Evolutionary conservation across 1,140 invertebrate species (phyloP), one percentile per base, ranked within the genome.

Genomic region (Leptestheria dahalacensis): DNA sequence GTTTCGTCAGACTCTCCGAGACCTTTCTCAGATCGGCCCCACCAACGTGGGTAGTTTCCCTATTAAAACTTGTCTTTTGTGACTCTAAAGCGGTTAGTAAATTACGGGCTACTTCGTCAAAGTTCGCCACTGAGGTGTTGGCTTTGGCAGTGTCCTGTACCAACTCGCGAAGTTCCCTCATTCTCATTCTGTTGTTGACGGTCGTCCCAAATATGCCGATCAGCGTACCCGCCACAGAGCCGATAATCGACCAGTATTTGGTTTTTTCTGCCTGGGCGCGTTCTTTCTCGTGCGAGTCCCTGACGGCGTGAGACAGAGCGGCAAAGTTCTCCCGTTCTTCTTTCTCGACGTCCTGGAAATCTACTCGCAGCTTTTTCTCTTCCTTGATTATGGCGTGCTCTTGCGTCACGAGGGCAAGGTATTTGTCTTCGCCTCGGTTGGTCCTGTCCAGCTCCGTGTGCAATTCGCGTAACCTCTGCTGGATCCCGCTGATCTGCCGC

Each of bases 161-260:
- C 69, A 84, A 72, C 25, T 75, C 73, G 21, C 78, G 68, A 52
- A 84, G 72, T 69, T 84, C 80, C 52, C 74, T 73, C 80, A 84
- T 83, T 66, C 79, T 77, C 18, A 82, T 67, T 56, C 76, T 72
- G 65, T 82, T 84, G 66, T 80, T 83, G 25, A 84, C 72, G 2
- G 80, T 78, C 3, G 79, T 80, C 26, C 81, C 82, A 3, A 79
- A 67, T 62, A 85, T 79, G 20, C 83, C 83, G 4, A 85, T 72
- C 0, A 79, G 68, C 26, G 83, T 82, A 20, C 83, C 83, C 48
- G 82, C 68, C 63, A 85, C 72, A 3, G 83, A 85, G 15, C 82
- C 83, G 21, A 84, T 79, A 50, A 86, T 76, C 55, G 82, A 84
- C 82, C 83, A 85, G 66, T 87, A 86, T 69, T 86, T 86, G 58